Base-by-base conservation (phyloP, 2,797 vertebrate genomes). In the Sebastes ruberrimus region DNA sequence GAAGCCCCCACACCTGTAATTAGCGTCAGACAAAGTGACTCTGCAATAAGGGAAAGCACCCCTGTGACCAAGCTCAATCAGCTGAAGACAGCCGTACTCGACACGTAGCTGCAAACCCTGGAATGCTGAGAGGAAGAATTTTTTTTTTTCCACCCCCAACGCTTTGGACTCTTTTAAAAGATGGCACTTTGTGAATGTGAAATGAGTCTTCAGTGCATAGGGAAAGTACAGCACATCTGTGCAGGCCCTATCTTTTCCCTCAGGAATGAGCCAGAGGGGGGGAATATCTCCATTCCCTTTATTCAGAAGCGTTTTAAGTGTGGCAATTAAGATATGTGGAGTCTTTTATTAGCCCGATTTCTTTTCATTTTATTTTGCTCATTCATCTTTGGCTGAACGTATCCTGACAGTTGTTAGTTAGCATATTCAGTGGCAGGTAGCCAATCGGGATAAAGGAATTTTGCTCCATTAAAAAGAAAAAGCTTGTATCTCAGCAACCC, bases 131-230 rank as follows among this genome's bases (percentile, higher is more conserved):
- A 56, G 62, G 81, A 87, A 78, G 71, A 86, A 8, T 8, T 7
- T 52, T 78, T 49, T 42, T 20, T 52, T 81, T 49, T 78, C 20
- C 6, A 2, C 6, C 22, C 33, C 27, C 57, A 30, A 16, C 77
- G 83, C 63, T 86, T 78, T 86, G 74, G 74, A 76, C 56, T 74
- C 76, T 71, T 83, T 88, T 90, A 84, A 86, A 89, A 93, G 76
- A 87, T 74, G 78, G 42, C 59, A 85, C 89, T 92, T 90, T 89
- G 85, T 90, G 83, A 93, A 92, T 89, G 53, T 66, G 55, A 84
- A 91, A 93, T 88, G 81, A 85, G 81, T 85, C 83, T 65, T 89
- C 81, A 57, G 65, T 72, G 79, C 75, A 25, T 9, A 11, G 77
- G 71, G 55, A 80, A 83, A 85, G 78, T 88, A 71, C 80, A 60